Evolutionary conservation across 2,888 invertebrate genomes (phyloP), one percentile per base, ranked within the genome.

Genomic region (Habrosyne pyritoides): DNA sequence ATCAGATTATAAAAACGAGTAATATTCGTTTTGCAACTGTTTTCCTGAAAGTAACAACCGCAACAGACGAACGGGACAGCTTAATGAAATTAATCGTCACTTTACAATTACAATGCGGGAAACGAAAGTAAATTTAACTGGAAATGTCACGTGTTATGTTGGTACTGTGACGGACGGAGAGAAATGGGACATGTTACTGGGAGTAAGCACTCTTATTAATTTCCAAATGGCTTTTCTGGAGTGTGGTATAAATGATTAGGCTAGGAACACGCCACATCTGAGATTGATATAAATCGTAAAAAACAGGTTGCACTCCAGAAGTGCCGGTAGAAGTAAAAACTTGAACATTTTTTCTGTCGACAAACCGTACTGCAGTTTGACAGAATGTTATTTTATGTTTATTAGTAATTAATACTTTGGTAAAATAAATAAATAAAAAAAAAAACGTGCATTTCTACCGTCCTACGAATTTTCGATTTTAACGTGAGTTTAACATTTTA

Each of bases 81-180:
- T 69, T 74, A 67, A 74, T 74, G 52, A 68, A 73, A 73, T 68
- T 75, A 71, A 64, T 68, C 66, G 68, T 66, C 61, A 61, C 61
- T 65, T 58, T 68, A 55, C 54, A 54, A 55, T 57, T 52, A 47
- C 46, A 33, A 47, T 42, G 42, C 14, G 14, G 42, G 42, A 5
- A n/a, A 18, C 26, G 55, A 55, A 28, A 42, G 42, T 42, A 42
- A 42, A 42, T 42, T 42, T 42, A 42, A 42, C 42, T 42, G 42
- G 42, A 42, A 42, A 42, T 42, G 42, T 42, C 42, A 42, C n/a
- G 42, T 42, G 18, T 18, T 18, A 42, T n/a, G 14, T n/a, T n/a
- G n/a, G n/a, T 33, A 36, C 36, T 18, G 42, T 42, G 42, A 42
- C 18, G 18, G 18, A 42, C 18, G 42, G 18, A 42, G 42, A 42